A percentile compares a stretch with the other conserved stretches of the same genome.
Evolutionary conservation across 2,797 vertebrate species (phyloP).

Genomic region (Siniperca scherzeri): DNA sequence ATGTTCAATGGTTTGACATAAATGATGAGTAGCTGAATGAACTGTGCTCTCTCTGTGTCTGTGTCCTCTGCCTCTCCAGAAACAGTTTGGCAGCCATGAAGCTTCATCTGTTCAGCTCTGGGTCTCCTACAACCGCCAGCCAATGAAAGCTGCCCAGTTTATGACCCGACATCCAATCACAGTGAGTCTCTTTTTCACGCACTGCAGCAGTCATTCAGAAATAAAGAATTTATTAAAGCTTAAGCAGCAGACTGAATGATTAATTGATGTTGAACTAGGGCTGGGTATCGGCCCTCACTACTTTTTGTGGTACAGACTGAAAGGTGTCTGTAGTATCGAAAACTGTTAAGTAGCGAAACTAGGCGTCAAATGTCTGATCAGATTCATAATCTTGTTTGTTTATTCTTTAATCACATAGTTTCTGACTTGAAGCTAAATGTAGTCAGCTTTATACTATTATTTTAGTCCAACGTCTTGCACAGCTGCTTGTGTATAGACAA

Average conservation of each 20-base stretch:
- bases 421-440: not conserved
- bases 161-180: conserved; percentile 95
- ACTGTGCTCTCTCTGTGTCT: conserved; percentile 24
- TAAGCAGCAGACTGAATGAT: not conserved
- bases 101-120: conserved; percentile 93
- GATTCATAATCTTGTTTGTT: not conserved
- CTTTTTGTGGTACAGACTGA: not conserved
- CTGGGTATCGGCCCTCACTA: not conserved
- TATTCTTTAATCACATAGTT: not conserved
- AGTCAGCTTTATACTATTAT: not conserved
- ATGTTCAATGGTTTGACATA: not conserved
- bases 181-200: conserved; percentile 83
- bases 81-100: conserved; percentile 85
- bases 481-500: not conserved
- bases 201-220: not conserved
- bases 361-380: not conserved
- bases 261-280: not conserved
- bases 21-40: conserved; percentile 23
- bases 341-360: too few species aligned
- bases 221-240: not conserved
- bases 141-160: conserved; percentile 96
- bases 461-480: not conserved
- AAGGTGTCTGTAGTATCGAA: not conserved
- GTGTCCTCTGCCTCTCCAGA: conserved; percentile 80
- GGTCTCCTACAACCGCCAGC: conserved; percentile 98